phyloP scores from a whole-genome alignment of 2,113 vertebrate species.

The Phylloscopus whistleri region DNA sequence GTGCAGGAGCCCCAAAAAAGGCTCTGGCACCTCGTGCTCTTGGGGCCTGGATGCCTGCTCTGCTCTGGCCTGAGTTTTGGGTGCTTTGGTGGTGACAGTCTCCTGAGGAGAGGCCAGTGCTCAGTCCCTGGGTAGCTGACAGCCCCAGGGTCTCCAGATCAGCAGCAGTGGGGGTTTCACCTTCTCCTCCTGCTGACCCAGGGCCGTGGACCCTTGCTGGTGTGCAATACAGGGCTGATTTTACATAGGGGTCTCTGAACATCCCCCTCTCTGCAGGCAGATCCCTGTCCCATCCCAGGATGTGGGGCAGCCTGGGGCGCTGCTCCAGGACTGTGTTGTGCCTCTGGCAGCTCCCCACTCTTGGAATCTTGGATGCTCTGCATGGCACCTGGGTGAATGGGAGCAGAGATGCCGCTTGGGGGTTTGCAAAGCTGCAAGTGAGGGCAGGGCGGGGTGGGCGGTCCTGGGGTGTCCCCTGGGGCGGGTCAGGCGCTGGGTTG shows the following conservation, averaged over 20 bases:
- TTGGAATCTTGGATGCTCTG: fast-evolving
- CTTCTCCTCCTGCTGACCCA: background rate
- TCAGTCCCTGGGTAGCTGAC: fast-evolving
- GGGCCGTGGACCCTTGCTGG: fast-evolving
- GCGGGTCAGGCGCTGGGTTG: background rate
- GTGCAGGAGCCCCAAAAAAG: background rate
- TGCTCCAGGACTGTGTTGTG: background rate
- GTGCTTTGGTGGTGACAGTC: background rate
- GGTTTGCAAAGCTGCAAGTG: background rate
- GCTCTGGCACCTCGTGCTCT: fast-evolving
- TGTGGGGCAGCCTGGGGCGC: background rate
- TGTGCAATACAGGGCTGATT: fast-evolving
- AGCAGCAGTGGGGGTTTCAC: background rate
- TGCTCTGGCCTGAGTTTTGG: background rate
- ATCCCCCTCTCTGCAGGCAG: background rate
- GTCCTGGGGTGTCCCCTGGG: background rate
- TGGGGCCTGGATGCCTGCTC: background rate
- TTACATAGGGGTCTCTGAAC: background rate
- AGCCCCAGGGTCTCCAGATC: background rate
- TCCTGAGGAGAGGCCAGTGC: fast-evolving
- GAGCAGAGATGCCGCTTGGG: background rate
- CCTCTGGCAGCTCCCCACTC: background rate
- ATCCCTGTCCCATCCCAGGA: fast-evolving
- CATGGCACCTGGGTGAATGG: fast-evolving
- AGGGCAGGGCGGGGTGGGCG: fast-evolving